Conservation (phyloP, 2,888 invertebrate genomes). For the Emmelina monodactyla region DNA sequence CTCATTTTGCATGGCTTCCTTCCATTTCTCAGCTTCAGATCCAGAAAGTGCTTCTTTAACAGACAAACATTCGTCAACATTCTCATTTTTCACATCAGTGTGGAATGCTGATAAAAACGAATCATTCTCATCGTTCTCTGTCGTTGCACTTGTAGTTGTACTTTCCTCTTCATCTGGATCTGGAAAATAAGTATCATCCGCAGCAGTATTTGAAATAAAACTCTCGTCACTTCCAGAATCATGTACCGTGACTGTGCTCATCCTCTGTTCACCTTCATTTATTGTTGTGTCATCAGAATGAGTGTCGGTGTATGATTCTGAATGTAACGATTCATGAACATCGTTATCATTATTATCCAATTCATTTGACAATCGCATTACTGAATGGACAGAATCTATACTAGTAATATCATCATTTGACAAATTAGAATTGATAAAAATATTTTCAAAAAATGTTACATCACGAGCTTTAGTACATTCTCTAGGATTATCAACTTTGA, state of each 20-base stretch:
- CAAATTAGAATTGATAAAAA: slow-evolving; percentile 3
- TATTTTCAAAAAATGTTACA: slow-evolving; percentile 11
- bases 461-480: slow-evolving; percentile 12
- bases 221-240: slow-evolving; percentile 2
- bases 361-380: too few species aligned
- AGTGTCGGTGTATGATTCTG: slow-evolving; percentile 4
- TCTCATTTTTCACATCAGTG: too few species aligned
- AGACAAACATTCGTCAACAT: slow-evolving; percentile 3
- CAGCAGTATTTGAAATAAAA: slow-evolving; percentile 1
- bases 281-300: slow-evolving; percentile 6
- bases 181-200: slow-evolving; percentile 11
- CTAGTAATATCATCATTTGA: slow-evolving; percentile 8
- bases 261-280: slow-evolving; percentile 2
- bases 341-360: too few species aligned
- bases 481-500: slow-evolving; percentile 10
- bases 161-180: background rate
- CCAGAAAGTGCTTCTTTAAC: slow-evolving; percentile 8
- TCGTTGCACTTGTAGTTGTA: background rate
- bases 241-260: background rate
- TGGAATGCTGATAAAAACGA: background rate
- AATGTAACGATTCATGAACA: too few species aligned
- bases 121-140: background rate
- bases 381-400: too few species aligned
- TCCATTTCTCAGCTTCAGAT: slow-evolving; percentile 7
- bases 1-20: slow-evolving; percentile 12